A percentile compares a stretch with the other conserved stretches of the same genome.
Conservation (phyloP, 2,113 vertebrate species). For the Toxotes jaculatrix region DNA sequence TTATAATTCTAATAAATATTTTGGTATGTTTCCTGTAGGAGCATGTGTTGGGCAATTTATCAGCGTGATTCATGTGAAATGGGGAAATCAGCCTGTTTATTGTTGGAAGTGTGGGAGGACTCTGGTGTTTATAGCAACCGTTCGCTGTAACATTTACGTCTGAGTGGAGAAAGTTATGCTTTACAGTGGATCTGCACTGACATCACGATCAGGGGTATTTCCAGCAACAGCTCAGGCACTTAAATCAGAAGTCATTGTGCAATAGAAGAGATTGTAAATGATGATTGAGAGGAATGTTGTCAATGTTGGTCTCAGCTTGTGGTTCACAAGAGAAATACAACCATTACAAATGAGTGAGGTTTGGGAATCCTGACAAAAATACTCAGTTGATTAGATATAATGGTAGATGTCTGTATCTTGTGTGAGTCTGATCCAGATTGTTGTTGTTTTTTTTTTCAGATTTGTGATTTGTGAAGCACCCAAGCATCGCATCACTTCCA, state of each 20-base stretch:
- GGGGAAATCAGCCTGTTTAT: background rate
- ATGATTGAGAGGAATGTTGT: background rate
- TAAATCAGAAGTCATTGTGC: conserved; percentile 3
- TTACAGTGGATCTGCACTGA: conserved; percentile 46
- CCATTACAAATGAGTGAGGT: background rate
- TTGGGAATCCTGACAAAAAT: background rate
- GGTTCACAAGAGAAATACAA: background rate
- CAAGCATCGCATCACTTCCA: conserved; percentile 36
- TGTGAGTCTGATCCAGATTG: conserved; percentile 10
- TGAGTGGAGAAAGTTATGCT: conserved; percentile 29
- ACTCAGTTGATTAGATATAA: background rate
- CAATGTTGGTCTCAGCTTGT: background rate
- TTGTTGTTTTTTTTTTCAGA: conserved; percentile 42
- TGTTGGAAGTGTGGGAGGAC: background rate
- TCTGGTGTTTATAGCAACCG: conserved; percentile 6
- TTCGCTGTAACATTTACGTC: background rate
- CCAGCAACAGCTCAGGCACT: conserved; percentile 44
- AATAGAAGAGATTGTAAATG: conserved; percentile 11
- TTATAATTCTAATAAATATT: background rate
- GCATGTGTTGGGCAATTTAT: background rate
- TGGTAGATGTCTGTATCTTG: background rate
- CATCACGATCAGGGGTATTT: conserved; percentile 54
- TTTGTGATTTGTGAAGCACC: conserved; percentile 30
- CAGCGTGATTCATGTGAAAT: background rate
- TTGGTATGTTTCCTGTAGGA: background rate